Evolutionary conservation across 2,113 vertebrate genomes (phyloP).

Genomic region (Serilophus lunatus): DNA sequence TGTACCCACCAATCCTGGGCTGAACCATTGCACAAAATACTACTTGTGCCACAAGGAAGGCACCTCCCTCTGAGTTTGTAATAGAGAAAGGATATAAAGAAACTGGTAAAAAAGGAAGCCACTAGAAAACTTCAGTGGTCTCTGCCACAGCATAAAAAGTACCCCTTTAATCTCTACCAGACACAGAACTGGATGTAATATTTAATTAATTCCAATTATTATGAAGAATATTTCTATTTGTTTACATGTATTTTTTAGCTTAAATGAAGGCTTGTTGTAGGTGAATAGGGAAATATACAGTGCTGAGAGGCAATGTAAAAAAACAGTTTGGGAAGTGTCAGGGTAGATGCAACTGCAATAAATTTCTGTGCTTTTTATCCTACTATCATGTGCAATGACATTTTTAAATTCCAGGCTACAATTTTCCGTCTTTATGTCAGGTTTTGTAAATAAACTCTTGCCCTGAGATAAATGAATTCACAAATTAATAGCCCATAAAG

Average conservation of each 20-base stretch:
- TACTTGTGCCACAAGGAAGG: background rate
- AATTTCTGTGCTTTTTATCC: constrained; percentile 8
- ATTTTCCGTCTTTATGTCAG: background rate
- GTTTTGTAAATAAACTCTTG: background rate
- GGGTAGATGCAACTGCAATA: background rate
- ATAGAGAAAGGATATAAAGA: background rate
- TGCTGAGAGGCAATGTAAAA: background rate
- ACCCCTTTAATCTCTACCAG: background rate
- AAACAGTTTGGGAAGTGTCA: background rate
- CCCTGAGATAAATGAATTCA: background rate
- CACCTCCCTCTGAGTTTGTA: background rate
- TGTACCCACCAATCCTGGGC: accelerated
- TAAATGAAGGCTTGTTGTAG: background rate
- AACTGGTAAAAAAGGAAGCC: background rate
- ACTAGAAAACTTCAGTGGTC: background rate
- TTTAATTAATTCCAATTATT: background rate
- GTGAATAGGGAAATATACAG: background rate
- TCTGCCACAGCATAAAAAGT: background rate
- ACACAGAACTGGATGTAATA: background rate
- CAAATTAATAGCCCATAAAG: constrained; percentile 29
- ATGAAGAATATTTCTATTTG: background rate
- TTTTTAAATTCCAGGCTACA: background rate
- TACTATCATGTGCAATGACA: background rate
- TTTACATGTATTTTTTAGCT: background rate
- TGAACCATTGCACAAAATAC: background rate